A percentile compares a stretch with the other conserved stretches of the same genome.
Conservation (phyloP, 92 coral and sea anemone species). For the Porites divaricata region DNA sequence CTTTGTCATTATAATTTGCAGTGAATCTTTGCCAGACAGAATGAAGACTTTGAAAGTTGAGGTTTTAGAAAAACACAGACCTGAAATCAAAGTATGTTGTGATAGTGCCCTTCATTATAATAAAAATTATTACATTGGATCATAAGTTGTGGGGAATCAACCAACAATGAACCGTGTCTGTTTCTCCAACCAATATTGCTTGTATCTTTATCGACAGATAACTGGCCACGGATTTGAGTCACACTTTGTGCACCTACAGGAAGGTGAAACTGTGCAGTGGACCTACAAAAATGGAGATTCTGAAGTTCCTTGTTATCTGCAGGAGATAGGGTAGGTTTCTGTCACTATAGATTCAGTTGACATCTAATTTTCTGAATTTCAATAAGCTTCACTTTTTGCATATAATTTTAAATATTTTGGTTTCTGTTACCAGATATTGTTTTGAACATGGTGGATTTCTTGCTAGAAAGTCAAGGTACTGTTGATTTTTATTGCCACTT, state of each 20-base stretch:
- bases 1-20: neutral
- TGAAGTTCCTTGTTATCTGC: constrained; percentile 34
- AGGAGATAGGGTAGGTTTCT: constrained; percentile 68
- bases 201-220: constrained; percentile 35
- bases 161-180: too few relatives aligned
- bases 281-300: constrained; percentile 57
- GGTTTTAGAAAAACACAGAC: constrained; percentile 25
- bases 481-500: neutral
- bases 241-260: constrained; percentile 60
- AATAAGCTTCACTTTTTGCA: too few relatives aligned
- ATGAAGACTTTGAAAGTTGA: constrained; percentile 18
- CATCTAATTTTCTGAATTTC: too few relatives aligned
- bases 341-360: neutral
- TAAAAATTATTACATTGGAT: too few relatives aligned
- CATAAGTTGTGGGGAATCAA: too few relatives aligned
- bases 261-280: constrained; percentile 76
- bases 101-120: too few relatives aligned
- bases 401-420: too few relatives aligned
- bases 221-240: constrained; percentile 65
- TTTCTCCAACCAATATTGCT: too few relatives aligned
- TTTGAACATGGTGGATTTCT: constrained; percentile 74
- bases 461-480: constrained; percentile 57
- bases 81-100: constrained; percentile 21
- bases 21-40: constrained; percentile 11
- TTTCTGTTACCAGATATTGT: constrained; percentile 65